These are phyloP conservation scores for Pleuronectes platessa DNA, from an alignment of 2,113 vertebrate genomes.

Conservation along the genomic window DNA sequence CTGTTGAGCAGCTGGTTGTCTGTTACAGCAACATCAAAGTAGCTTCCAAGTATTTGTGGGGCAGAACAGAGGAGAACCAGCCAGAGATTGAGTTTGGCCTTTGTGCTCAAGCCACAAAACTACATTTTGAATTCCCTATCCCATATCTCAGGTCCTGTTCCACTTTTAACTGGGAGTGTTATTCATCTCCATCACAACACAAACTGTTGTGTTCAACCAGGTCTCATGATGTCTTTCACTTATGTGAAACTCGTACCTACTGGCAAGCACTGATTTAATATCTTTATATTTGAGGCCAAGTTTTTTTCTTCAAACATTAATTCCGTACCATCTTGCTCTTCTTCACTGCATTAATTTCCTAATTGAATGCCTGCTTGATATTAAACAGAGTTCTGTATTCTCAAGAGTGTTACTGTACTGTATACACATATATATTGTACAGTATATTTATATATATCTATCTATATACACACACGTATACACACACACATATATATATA, in stretches of 20 bases:
- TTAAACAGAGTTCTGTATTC: neutral
- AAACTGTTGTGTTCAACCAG: neutral
- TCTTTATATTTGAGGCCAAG: too few species aligned
- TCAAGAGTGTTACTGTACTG: neutral
- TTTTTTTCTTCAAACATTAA: too few species aligned
- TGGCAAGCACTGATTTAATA: too few species aligned
- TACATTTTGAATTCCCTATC: constrained; percentile 3
- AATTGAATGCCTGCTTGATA: neutral
- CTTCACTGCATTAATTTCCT: constrained; percentile 8
- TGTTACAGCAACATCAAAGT: constrained; percentile 38
- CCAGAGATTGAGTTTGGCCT: constrained; percentile 26
- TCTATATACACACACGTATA: neutral
- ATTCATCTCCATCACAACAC: neutral
- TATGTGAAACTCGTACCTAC: too few species aligned
- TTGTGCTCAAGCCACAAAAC: neutral
- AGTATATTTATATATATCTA: neutral
- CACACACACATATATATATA: neutral
- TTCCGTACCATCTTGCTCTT: neutral
- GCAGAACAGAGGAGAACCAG: constrained; percentile 10
- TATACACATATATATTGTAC: neutral
- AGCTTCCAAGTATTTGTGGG: constrained; percentile 12
- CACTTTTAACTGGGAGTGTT: constrained; percentile 9
- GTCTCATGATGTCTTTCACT: too few species aligned
- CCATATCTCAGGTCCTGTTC: neutral
- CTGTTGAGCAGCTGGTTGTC: constrained; percentile 35